A percentile compares a stretch with the other conserved stretches of the same genome.
Conservation (phyloP, 2,113 vertebrate species). For the Phalacrocorax brasilianus region DNA sequence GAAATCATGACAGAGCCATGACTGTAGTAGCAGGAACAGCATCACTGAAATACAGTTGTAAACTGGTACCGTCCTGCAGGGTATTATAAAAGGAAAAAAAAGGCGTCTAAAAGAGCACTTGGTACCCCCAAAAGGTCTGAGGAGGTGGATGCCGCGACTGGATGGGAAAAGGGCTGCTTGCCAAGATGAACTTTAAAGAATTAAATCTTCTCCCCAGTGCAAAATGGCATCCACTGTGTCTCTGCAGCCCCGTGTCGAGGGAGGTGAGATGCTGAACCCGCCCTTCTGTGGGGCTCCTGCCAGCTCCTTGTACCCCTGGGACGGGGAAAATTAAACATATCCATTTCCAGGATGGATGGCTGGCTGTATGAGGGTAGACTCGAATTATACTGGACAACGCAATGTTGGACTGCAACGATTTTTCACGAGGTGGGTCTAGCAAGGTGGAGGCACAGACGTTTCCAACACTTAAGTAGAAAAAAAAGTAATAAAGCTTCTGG, state of each 20-base stretch:
- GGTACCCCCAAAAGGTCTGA: background rate
- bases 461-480: background rate
- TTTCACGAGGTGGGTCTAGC: background rate
- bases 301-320: background rate
- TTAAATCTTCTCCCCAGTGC: background rate
- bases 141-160: background rate
- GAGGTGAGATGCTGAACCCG: background rate
- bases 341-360: background rate
- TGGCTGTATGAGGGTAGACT: background rate
- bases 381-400: background rate
- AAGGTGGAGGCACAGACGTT: background rate
- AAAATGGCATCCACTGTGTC: fast-evolving
- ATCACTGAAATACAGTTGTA: background rate
- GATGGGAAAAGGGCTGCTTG: background rate
- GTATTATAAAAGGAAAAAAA: background rate
- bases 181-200: background rate
- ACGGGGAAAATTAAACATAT: background rate
- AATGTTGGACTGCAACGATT: background rate
- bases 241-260: fast-evolving
- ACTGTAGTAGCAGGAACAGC: conserved; percentile 21
- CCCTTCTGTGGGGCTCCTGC: background rate
- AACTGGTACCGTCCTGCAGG: background rate
- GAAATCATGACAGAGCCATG: conserved; percentile 3
- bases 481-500: background rate
- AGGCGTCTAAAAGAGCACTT: background rate